Base-by-base conservation (phyloP, 2,888 invertebrate species). In the Acanthosepion esculentum region DNA sequence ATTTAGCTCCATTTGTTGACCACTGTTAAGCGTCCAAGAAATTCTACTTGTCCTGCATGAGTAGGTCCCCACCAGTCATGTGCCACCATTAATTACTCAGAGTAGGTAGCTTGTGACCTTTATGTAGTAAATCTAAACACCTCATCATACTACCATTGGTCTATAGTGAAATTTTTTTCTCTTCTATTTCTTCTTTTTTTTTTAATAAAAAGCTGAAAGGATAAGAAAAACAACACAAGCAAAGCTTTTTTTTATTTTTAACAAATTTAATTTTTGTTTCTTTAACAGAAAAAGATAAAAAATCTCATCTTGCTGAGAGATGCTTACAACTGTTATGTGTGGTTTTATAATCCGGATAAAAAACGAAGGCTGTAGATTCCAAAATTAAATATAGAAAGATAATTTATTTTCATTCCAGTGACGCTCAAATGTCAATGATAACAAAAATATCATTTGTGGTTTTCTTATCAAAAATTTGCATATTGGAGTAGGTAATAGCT, bases 401-500 rank as follows among this genome's bases (percentile, higher is more conserved):
- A 20, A 23, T 64, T 3, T 26, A 5, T 64, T 64, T 26, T 26
- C 3, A 78, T 78, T 78, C n/a, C n/a, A 78, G 5, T n/a, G 78
- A 12, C 1, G 1, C 4, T 93, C 98, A 99, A 97, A 99, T 99
- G 98, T 99, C 99, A 97, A 99, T 98, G 97, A 99, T 99, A 96
- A 99, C 99, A 98, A 99, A 99, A 93, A 99, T 98, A 98, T 99
- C 99, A 97, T 98, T 98, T 95, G 96, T 95, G 55, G 95, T 95
- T 41, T 95, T 98, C 96, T 98, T 97, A 95, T 98, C 98, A 96
- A 98, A 98, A 94, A 99, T 98, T 98, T 99, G 99, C 99, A 99
- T 99, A 94, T 99, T 99, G 18, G 99, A 99, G 98, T 99, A 99
- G 10, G 99, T 99, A 96, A 99, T 99, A 64, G 99, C 99, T 97